These are phyloP conservation scores for Ylistrum balloti DNA, from an alignment of 1,140 invertebrate genomes.

Conservation along the genomic window DNA sequence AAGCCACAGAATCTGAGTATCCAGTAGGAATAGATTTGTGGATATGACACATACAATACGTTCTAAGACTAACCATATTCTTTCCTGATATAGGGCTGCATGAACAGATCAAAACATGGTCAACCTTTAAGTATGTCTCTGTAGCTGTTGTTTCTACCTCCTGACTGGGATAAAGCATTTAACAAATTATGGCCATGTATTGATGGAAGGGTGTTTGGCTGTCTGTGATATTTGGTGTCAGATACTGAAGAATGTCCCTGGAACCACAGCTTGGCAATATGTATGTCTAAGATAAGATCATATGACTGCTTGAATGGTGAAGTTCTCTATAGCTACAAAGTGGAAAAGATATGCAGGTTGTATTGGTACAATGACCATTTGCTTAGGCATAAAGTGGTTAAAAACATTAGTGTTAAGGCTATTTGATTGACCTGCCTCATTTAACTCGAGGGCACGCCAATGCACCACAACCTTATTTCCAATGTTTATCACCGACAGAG, in stretches of 20 bases:
- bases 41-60: no score
- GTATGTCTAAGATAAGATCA: neutral
- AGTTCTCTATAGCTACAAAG: neutral
- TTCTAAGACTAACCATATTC: no score
- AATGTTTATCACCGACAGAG: neutral
- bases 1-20: no score
- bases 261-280: neutral
- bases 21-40: no score
- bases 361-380: constrained; percentile 15
- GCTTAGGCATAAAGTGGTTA: neutral
- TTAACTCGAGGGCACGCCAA: neutral
- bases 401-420: constrained; percentile 9
- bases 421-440: neutral
- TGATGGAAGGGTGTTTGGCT: neutral
- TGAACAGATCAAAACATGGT: no score
- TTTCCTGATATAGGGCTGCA: no score
- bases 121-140: no score
- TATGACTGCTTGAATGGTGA: neutral
- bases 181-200: no score
- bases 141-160: no score
- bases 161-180: no score
- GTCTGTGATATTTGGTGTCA: neutral
- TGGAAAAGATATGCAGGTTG: neutral
- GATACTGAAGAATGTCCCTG: neutral
- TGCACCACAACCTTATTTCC: neutral